Percentiles rank a stretch among this genome's conserved stretches.
phyloP scores from a whole-genome alignment of 2,888 invertebrate genomes.

The Nomada fabriciana region DNA sequence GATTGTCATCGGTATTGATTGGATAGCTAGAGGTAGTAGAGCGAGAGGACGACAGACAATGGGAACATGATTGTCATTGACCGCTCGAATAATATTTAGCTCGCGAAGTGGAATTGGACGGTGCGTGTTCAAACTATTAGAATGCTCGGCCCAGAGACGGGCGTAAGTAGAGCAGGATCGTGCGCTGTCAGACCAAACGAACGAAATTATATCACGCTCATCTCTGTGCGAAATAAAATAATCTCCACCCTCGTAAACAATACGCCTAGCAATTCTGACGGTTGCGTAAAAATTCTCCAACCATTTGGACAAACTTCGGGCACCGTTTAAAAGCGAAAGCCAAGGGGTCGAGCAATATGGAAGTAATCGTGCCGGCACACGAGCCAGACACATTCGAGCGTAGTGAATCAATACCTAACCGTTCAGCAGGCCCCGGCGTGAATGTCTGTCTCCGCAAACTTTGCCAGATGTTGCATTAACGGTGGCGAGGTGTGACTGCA shows the following conservation, averaged over 20 bases:
- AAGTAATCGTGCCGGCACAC: not conserved
- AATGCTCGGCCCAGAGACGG: too few relatives aligned
- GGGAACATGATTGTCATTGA: not conserved
- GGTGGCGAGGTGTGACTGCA: conserved; percentile 40
- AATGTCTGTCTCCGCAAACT: conserved; percentile 53
- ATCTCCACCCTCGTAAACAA: too few relatives aligned
- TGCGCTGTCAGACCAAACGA: not conserved
- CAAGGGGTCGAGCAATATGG: not conserved
- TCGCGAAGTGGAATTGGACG: not conserved
- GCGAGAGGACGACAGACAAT: not conserved
- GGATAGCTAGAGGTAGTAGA: not conserved
- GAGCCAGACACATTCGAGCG: conserved; percentile 8
- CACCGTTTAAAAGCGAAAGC: not conserved
- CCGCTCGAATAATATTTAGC: not conserved
- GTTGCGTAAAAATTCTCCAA: too few relatives aligned
- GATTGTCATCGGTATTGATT: not conserved
- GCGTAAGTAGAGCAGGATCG: not conserved
- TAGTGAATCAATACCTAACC: conserved; percentile 50
- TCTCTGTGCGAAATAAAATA: not conserved
- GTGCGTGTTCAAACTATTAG: not conserved
- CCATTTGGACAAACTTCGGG: too few relatives aligned
- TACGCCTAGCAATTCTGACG: too few relatives aligned
- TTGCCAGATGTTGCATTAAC: conserved; percentile 54
- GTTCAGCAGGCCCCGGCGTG: conserved; percentile 23
- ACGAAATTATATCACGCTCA: not conserved